Evolutionary conservation across 2,888 invertebrate species (phyloP).

Genomic region (Lycia hirtaria): DNA sequence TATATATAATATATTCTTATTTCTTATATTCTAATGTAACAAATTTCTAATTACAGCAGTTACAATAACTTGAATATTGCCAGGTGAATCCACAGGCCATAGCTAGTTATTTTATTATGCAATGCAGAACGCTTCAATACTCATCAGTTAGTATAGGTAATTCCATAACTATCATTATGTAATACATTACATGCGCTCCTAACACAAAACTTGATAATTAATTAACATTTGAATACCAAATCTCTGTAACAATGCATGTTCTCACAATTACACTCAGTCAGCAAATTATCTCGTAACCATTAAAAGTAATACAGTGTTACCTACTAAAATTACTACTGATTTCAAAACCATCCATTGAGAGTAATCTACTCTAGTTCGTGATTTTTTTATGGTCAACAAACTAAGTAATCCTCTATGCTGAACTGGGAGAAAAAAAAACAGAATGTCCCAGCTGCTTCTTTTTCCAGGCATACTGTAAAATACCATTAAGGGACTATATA

Average conservation of each 20-base stretch:
- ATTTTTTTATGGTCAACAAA: not conserved
- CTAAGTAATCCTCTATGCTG: no score
- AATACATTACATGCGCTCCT: constrained; percentile 1
- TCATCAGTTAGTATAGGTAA: not conserved
- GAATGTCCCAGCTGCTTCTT: not conserved
- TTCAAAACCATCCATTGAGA: constrained; percentile 64
- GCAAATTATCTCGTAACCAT: constrained; percentile 41
- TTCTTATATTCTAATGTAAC: no score
- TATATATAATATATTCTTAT: no score
- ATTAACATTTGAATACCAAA: constrained; percentile 17
- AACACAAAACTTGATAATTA: constrained; percentile 12
- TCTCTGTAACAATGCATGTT: constrained; percentile 38
- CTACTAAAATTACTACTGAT: constrained; percentile 29
- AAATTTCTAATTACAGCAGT: no score
- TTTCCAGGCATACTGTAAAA: no score
- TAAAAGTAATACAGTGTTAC: constrained; percentile 21
- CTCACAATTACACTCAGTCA: constrained; percentile 58
- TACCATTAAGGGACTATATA: no score
- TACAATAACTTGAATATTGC: no score
- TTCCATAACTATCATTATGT: constrained; percentile 8
- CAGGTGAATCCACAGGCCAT: no score
- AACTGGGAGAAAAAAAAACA: no score
- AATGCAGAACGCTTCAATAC: not conserved
- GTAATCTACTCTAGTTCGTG: constrained; percentile 29
- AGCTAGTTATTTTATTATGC: no score